A percentile compares a stretch with the other conserved stretches of the same genome.
These are phyloP conservation scores for Chionis minor DNA, from an alignment of 2,113 vertebrate species.

Conservation along the genomic window DNA sequence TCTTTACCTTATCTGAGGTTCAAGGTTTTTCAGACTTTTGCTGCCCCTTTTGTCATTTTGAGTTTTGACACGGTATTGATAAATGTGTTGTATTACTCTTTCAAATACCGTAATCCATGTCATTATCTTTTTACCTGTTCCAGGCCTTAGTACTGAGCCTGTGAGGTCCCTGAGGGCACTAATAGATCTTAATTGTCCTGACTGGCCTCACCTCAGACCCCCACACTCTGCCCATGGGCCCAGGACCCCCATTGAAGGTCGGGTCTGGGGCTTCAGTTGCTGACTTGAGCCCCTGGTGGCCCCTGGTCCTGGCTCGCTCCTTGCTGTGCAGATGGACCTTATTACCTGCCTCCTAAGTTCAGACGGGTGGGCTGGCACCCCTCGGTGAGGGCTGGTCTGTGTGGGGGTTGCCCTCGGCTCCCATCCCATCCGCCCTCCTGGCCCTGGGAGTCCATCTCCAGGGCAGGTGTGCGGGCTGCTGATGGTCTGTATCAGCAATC, in stretches of 20 bases:
- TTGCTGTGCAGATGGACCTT: not conserved
- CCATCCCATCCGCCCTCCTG: not conserved
- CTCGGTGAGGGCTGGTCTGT: not conserved
- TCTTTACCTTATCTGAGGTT: not conserved
- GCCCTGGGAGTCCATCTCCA: not conserved
- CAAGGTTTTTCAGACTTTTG: not conserved
- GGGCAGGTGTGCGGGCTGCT: not conserved
- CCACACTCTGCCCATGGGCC: too few relatives aligned
- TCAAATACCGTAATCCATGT: not conserved
- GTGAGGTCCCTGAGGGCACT: not conserved
- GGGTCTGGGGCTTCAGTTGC: not conserved
- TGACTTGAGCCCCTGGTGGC: not conserved
- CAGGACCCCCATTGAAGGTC: not conserved
- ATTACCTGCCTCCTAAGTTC: accelerated
- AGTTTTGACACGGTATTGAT: not conserved
- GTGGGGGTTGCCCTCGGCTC: not conserved
- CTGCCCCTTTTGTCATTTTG: not conserved
- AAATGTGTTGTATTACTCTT: not conserved
- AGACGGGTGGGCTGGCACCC: not conserved
- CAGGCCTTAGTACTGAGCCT: not conserved
- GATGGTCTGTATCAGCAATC: not conserved
- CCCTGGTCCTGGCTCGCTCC: not conserved
- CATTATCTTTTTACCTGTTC: not conserved
- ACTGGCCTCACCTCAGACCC: not conserved
- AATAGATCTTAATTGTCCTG: not conserved